phyloP scores from a whole-genome alignment of 2,888 invertebrate genomes.

The Lissocephala sabroskyi region DNA sequence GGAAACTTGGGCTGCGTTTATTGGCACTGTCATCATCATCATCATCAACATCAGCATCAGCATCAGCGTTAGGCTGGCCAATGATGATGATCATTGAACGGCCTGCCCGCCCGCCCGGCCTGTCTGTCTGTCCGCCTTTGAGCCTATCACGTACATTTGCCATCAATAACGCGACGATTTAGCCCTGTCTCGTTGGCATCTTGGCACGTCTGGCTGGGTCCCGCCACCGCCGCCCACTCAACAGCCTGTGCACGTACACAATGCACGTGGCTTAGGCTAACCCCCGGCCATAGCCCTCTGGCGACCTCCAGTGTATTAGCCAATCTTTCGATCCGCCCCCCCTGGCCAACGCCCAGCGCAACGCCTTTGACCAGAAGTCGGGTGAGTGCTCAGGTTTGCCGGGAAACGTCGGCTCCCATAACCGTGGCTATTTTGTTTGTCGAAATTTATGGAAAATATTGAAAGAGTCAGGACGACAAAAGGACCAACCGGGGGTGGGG shows the following conservation, averaged over 20 bases:
- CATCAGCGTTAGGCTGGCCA: conserved; percentile 13
- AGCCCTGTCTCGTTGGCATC: conserved; percentile 62
- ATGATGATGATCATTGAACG: conserved; percentile 13
- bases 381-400: too few relatives aligned
- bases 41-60: conserved; percentile 13
- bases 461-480: too few relatives aligned
- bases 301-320: not conserved
- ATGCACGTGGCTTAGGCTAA: conserved; percentile 44
- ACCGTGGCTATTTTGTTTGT: conserved; percentile 48
- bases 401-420: conserved; percentile 30
- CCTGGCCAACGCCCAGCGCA: not conserved
- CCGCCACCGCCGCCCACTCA: conserved; percentile 6
- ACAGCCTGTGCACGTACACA: conserved; percentile 34
- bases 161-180: conserved; percentile 66
- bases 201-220: conserved; percentile 21
- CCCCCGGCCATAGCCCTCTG: conserved; percentile 9
- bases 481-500: too few relatives aligned
- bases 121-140: conserved; percentile 43
- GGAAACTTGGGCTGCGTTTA: conserved; percentile 39
- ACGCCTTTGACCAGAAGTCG: not conserved
- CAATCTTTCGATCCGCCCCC: not conserved
- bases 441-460: conserved; percentile 54
- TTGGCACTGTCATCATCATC: conserved; percentile 35
- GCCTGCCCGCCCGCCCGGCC: too few relatives aligned
- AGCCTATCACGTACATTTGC: conserved; percentile 65